Base-by-base conservation (phyloP, 2,113 vertebrate species). In the Actenoides hombroni region DNA sequence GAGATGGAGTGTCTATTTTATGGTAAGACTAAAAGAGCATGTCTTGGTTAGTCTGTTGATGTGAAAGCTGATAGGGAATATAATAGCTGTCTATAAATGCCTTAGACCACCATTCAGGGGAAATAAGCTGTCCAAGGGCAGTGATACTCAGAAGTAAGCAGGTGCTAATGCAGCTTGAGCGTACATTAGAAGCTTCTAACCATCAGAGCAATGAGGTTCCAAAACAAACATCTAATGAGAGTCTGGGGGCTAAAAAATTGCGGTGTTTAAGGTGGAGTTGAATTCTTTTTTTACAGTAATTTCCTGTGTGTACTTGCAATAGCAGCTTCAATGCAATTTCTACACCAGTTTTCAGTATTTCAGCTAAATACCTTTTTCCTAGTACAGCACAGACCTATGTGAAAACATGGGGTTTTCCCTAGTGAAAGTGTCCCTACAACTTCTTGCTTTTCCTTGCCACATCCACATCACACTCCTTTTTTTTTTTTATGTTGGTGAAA, bases 401-500 rank as follows among this genome's bases (percentile, higher is more conserved):
- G 59, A 95, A 92, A 86, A 12, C 11, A 19, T 29, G 11, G 20
- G 7, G 13, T 37, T 37, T 37, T 65, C 94, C 33, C 51, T 81
- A 65, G 44, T 1, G 10, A 56, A 68, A 15, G 19, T 33, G 10
- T 80, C 35, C 5, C 10, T 76, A 46, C 5, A 59, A 46, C 19
- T 49, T 49, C 12, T 46, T 46, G 44, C 44, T 69, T 83, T 33
- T 25, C 9, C 71, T 85, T 59, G 37, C 42, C 11, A 25, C 15
- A 26, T 69, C 25, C 3, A 2, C 1, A 0, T 49, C 24, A 24
- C 6, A 1, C 18, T 67, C 14, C 15, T 44, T 44, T 44, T 44
- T 24, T 49, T 49, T 51, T 56, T 21, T 76, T 92, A 54, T 53
- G 13, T 46, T 88, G 42, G 20, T 85, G 25, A 31, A 78, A n/a